Evolutionary conservation across 64 coral and sea anemone species (phyloP), one percentile per base, ranked within the genome.

Genomic region (Exaiptasia diaphana): DNA sequence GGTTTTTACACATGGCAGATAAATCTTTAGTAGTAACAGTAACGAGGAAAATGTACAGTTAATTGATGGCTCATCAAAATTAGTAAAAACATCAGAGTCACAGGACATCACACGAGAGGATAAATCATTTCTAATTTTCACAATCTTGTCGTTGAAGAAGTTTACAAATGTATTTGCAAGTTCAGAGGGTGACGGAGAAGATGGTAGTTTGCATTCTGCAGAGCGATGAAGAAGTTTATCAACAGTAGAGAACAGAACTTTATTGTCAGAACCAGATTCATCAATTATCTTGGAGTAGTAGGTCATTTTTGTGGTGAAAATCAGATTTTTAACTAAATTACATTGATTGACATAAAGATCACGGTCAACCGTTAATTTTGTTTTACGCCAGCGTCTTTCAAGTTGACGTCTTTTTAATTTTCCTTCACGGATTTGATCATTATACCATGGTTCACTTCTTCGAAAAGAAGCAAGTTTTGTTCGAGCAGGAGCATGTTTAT

Each of bases 371-470:
- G 4, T 46, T 64, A 81, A 34, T 53, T 38, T 53, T 39, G 61
- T 52, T 22, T n/a, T 40, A 35, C 78, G 61, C 78, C 78, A 81
- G 60, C 78, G 14, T 35, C 78, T 67, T 81, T 81, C 61, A 49
- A 67, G 61, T 17, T 67, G 63, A 18, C 40, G 58, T 26, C 77
- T 34, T 9, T 13, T 65, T 31, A 59, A 43, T 67, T 80, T 80
- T 29, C 65, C 30, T 67, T 62, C 24, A 31, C 41, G 41, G 25
- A 80, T 65, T 48, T 80, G 59, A 31, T 81, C 41, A 27, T 14
- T 68, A 21, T 52, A 68, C 78, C 62, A 82, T 5, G 78, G 61
- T 67, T 58, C 61, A n/a, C 65, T 50, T 50, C 59, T 58, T 33
- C 78, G 61, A 29, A 82, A n/a, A 33, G 78, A 67, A 41, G 65